Evolutionary conservation across 2,113 vertebrate genomes (phyloP), one percentile per base, ranked within the genome.

Genomic region (Hemichromis elongatus): DNA sequence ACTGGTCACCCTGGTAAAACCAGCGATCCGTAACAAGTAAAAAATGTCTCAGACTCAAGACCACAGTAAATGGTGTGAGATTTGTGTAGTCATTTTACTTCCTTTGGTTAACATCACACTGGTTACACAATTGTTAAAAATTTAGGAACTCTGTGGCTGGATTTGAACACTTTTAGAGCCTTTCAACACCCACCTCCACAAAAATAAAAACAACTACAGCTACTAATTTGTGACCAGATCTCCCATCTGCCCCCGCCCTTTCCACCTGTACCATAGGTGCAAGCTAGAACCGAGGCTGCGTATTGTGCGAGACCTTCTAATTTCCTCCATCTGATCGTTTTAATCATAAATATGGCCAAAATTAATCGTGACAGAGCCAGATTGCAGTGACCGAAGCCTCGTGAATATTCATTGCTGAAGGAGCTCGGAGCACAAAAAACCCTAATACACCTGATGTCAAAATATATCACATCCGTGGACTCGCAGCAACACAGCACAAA

Each of bases 311-410:
- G 4, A 75, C 4, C 18, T n/a, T 53, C 50, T n/a, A 75, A 30
- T 3, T 50, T 75, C 26, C 68, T 30, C 42, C 14, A 30, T 50
- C 45, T 52, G 18, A 75, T 47, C 6, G 7, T 75, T 73, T 50
- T 50, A 52, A 75, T 50, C 16, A 75, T 75, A 50, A 73, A 47
- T 50, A 28, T 73, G 40, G 68, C 24, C 24, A 10, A 0, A 7
- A 2, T 30, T 5, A 7, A 37, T 35, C 0, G 18, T 9, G 0
- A 50, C 19, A 9, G 24, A 50, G 6, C 18, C 42, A 75, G 16
- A 26, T 14, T 8, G 8, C 14, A 0, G n/a, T 26, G 40, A 47
- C 2, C 14, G 3, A 47, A 73, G 14, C 21, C 9, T 47, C n/a
- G n/a, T 47, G 8, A 73, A 26, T 28, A 47, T 73, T 47, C 21